These are phyloP conservation scores for Melospiza georgiana DNA, from an alignment of 2,113 vertebrate species.

Conservation along the genomic window DNA sequence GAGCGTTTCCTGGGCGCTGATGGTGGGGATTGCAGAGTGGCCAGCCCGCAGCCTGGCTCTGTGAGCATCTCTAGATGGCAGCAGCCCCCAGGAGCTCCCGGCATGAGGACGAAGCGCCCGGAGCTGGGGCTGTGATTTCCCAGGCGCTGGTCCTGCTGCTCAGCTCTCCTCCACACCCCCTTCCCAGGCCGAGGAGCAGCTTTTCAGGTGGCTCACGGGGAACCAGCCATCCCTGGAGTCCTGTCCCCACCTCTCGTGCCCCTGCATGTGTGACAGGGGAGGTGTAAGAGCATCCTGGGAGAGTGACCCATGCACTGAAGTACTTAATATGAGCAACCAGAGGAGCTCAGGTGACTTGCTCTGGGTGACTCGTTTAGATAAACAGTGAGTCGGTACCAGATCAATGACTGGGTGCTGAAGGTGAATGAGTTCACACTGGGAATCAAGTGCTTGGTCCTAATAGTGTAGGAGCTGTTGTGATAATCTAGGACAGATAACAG, in stretches of 20 bases:
- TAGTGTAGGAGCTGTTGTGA: background rate
- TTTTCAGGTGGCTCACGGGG: rapidly evolving
- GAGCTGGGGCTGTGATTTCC: background rate
- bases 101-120: background rate
- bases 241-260: background rate
- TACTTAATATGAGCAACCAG: background rate
- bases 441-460: background rate
- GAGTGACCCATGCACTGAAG: background rate
- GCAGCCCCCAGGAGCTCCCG: constrained; percentile 54
- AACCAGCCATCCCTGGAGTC: rapidly evolving
- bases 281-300: rapidly evolving
- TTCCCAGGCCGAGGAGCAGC: rapidly evolving
- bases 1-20: background rate
- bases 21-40: background rate
- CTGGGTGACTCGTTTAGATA: background rate
- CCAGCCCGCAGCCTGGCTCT: background rate
- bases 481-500: background rate
- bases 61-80: constrained; percentile 57
- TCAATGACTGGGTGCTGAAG: background rate
- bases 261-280: background rate
- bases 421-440: background rate
- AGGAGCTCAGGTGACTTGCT: background rate
- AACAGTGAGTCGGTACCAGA: background rate
- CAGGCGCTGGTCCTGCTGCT: background rate
- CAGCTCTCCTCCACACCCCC: background rate